Evolutionary conservation across 2,797 vertebrate species (phyloP).

Genomic region (Hafferia zeledoni): DNA sequence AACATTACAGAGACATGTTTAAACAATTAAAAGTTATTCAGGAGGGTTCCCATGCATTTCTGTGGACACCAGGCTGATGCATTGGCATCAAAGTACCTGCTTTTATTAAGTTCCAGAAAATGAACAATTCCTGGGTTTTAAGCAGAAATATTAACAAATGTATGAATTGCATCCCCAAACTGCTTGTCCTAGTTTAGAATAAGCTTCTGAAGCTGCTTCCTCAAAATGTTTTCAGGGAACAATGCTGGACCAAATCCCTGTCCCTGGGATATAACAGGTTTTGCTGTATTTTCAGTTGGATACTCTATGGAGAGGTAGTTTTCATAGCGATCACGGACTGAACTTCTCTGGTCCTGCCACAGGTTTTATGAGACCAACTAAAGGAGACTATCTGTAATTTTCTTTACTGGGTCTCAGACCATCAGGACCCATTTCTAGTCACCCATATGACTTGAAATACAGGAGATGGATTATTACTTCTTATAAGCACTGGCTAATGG

Average conservation of each 20-base stretch:
- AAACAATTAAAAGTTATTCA: not conserved
- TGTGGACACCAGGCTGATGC: not conserved
- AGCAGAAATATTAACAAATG: not conserved
- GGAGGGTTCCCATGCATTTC: not conserved
- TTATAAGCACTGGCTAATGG: not conserved
- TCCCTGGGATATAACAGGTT: not conserved
- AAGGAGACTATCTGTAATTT: not conserved
- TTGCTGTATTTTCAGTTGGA: not conserved
- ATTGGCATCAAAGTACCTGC: not conserved
- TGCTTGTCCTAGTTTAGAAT: not conserved
- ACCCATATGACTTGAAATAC: not conserved
- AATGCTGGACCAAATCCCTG: not conserved
- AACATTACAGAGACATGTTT: not conserved
- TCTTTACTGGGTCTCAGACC: not conserved
- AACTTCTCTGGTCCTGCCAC: not conserved
- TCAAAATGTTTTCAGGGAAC: not conserved
- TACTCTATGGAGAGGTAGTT: not conserved
- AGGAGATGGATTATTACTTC: not conserved
- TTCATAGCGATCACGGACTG: not conserved
- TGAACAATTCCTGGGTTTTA: fast-evolving
- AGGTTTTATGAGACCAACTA: not conserved
- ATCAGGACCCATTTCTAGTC: not conserved
- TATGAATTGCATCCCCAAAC: not conserved
- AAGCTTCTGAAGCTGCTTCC: not conserved
- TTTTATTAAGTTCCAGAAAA: not conserved